Evolutionary conservation across 2,797 vertebrate species (phyloP).

Genomic region (Meriones psammophilus): DNA sequence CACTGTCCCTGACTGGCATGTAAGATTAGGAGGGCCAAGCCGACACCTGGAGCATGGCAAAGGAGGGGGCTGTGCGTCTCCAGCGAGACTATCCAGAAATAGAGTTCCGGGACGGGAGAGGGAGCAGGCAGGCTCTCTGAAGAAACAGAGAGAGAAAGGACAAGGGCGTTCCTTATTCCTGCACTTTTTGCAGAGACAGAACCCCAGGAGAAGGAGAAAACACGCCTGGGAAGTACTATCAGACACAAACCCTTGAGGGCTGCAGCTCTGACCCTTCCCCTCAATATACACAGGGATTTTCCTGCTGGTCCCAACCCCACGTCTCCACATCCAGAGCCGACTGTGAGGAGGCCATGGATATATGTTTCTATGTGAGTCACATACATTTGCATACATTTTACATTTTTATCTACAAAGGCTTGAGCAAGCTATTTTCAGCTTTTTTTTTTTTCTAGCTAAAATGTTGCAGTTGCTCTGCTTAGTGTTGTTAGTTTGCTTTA

Average conservation of each 20-base stretch:
- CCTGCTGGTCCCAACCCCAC: neutral
- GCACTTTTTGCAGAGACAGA: constrained; percentile 46
- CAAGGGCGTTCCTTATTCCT: constrained; percentile 41
- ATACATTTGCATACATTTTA: constrained; percentile 84
- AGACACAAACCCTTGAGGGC: neutral
- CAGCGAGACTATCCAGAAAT: constrained; percentile 81
- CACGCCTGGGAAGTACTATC: neutral
- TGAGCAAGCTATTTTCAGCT: constrained; percentile 78
- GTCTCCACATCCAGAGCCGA: constrained; percentile 33
- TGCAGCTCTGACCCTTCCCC: neutral
- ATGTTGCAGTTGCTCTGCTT: constrained; percentile 66
- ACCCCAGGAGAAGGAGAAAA: constrained; percentile 16
- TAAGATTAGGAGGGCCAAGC: constrained; percentile 62
- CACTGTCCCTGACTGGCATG: constrained; percentile 53
- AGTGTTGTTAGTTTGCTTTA: constrained; percentile 56
- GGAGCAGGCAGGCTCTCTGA: constrained; percentile 30
- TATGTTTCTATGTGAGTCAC: constrained; percentile 78
- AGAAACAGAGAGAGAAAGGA: constrained; percentile 57
- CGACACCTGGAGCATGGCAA: constrained; percentile 76
- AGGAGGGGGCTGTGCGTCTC: constrained; percentile 67
- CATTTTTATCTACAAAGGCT: constrained; percentile 83
- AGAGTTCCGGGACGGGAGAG: constrained; percentile 71
- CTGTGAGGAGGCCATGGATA: constrained; percentile 48
- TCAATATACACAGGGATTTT: neutral
- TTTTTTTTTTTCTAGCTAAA: constrained; percentile 66